These are phyloP conservation scores for Stramonita haemastoma DNA, from an alignment of 2,888 invertebrate species.

Conservation along the genomic window DNA sequence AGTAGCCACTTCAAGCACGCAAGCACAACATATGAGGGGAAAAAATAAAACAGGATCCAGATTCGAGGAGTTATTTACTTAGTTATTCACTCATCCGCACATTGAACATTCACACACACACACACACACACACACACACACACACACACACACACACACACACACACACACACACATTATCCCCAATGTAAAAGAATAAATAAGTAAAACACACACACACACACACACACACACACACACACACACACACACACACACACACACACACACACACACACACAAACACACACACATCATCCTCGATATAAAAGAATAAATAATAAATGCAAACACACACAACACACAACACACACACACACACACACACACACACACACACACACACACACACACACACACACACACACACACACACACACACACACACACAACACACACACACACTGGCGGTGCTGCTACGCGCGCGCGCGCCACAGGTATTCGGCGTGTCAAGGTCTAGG, in stretches of 20 bases:
- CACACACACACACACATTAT: not conserved
- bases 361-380: slow-evolving; percentile 10
- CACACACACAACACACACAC: not conserved
- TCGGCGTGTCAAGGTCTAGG: too few species aligned
- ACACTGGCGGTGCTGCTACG: not conserved
- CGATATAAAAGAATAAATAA: not conserved
- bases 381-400: slow-evolving; percentile 1
- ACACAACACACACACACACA: not conserved
- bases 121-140: slow-evolving; percentile 7
- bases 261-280: not conserved
- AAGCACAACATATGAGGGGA: too few species aligned
- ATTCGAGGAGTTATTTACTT: too few species aligned
- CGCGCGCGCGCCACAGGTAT: not conserved
- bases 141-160: slow-evolving; percentile 2
- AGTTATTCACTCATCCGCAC: not conserved
- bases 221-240: not conserved
- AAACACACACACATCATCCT: not conserved
- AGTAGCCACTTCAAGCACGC: too few species aligned
- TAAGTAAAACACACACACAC: not conserved
- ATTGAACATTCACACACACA: not conserved
- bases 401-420: not conserved
- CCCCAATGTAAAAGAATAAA: too few species aligned
- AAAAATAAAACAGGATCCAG: too few species aligned
- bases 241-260: not conserved
- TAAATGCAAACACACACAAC: not conserved